Evolutionary conservation across 2,888 invertebrate species (phyloP).

Genomic region (Tromatobia lineatoria): DNA sequence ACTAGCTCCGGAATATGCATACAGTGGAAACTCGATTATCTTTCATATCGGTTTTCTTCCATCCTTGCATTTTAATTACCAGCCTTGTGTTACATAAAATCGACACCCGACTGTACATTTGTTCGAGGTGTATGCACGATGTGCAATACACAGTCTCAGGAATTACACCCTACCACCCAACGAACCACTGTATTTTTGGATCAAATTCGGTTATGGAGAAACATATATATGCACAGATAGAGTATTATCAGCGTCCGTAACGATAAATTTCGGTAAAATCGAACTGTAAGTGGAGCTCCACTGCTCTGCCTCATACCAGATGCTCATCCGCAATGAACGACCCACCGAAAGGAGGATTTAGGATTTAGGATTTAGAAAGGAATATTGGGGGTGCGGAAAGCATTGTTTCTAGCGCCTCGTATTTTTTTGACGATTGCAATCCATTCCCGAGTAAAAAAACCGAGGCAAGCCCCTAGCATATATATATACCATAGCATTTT

Average conservation of each 20-base stretch:
- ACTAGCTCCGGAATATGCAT: too few relatives aligned
- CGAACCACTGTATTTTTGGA: conserved; percentile 11
- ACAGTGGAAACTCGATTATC: too few relatives aligned
- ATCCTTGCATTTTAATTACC: too few relatives aligned
- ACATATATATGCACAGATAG: not conserved
- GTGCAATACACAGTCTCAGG: not conserved
- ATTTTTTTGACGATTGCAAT: conserved; percentile 9
- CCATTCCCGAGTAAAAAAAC: not conserved
- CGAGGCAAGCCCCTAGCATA: not conserved
- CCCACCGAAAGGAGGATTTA: not conserved
- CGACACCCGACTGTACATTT: too few relatives aligned
- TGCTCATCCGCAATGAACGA: conserved; percentile 35
- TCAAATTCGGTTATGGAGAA: conserved; percentile 4
- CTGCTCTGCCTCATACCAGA: conserved; percentile 18
- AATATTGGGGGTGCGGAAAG: conserved; percentile 24
- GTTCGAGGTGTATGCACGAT: too few relatives aligned
- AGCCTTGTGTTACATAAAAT: too few relatives aligned
- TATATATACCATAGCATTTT: too few relatives aligned
- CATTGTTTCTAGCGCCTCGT: conserved; percentile 33
- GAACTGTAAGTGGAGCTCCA: not conserved
- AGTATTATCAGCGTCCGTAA: not conserved
- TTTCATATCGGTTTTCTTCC: too few relatives aligned
- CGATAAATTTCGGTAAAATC: conserved; percentile 37
- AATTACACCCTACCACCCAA: not conserved
- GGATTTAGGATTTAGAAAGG: conserved; percentile 5